Base-by-base conservation (phyloP, 2,888 invertebrate species). In the Rapana venosa region DNA sequence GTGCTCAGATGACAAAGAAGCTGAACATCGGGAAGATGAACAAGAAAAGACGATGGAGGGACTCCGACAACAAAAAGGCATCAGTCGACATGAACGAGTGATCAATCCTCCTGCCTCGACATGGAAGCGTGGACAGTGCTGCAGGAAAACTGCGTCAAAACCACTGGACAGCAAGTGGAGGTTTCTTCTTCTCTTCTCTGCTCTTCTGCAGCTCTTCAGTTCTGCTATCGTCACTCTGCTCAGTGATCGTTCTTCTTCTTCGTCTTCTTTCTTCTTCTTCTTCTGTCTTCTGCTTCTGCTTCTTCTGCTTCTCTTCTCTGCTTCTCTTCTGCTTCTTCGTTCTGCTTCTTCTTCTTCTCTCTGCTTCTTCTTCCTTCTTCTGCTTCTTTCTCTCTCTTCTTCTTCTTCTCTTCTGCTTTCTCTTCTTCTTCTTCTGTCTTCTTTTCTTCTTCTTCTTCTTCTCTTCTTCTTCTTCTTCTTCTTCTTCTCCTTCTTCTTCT, bases 81-180 rank as follows among this genome's bases (percentile, higher is more conserved):
- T 13, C 94, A 94, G 91, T 94, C 94, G 90, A 92, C 84, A 87
- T 91, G 36, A 92, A 91, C 87, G 90, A 32, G 89, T 92, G 15
- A 84, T 92, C 47, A 92, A 93, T 22, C 94, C 94, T 47, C 93
- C 90, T 94, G 77, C 94, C 94, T 95, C 93, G 95, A 95, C 91
- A 92, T 95, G 36, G 94, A 94, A 5, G 93, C 93, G 93, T 96
- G 90, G 95, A 90, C 93, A 93, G 90, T 96, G 30, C 93, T 96
- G 61, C 94, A 95, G 89, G 96, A 96, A n/a, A 89, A 95, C 95
- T 4, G 92, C 94, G 61, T 94, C 95, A 4, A 94, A 93, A 85
- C 94, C 96, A 36, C 92, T 94, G 58, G 94, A 96, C 92, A 96
- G 96, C 96, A 96, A 95, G 47, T 47, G 47, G 8, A 8, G 47